These are phyloP conservation scores for Microcebus ravelobensis DNA, from an alignment of 2,113 vertebrate genomes.

Conservation along the genomic window DNA sequence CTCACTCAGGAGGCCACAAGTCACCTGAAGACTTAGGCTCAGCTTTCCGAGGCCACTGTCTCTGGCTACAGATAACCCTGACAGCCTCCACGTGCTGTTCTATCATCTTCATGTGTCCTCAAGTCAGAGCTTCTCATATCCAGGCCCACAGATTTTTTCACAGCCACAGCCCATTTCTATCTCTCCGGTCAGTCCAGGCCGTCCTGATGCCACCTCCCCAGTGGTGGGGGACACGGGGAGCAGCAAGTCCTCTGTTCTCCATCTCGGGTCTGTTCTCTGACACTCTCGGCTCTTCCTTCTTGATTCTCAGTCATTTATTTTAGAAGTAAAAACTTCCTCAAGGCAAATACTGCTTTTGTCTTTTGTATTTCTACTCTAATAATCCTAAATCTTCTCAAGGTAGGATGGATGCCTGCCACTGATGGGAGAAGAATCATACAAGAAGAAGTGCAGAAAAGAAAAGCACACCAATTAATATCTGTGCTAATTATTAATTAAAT, in stretches of 20 bases:
- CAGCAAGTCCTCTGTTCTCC: background rate
- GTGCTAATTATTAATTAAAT: background rate
- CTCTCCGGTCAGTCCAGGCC: background rate
- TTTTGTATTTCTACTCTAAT: background rate
- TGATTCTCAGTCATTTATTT: background rate
- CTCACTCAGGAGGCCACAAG: background rate
- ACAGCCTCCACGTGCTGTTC: background rate
- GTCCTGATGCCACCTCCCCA: background rate
- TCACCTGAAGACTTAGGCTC: background rate
- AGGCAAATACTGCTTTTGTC: slow-evolving; percentile 28
- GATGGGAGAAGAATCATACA: background rate
- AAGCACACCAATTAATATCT: background rate
- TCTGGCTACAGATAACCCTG: background rate
- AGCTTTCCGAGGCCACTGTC: background rate
- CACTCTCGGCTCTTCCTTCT: background rate
- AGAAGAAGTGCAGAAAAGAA: background rate
- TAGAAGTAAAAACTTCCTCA: background rate
- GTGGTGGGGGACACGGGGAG: background rate
- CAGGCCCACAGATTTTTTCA: background rate
- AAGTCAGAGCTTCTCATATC: background rate
- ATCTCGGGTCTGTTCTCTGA: background rate
- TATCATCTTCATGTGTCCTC: background rate
- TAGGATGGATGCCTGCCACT: background rate
- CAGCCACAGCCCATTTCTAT: background rate
- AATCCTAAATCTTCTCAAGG: background rate